A percentile compares a stretch with the other conserved stretches of the same genome.
Conservation (phyloP, 2,888 invertebrate genomes). For the Pammene fasciana region DNA sequence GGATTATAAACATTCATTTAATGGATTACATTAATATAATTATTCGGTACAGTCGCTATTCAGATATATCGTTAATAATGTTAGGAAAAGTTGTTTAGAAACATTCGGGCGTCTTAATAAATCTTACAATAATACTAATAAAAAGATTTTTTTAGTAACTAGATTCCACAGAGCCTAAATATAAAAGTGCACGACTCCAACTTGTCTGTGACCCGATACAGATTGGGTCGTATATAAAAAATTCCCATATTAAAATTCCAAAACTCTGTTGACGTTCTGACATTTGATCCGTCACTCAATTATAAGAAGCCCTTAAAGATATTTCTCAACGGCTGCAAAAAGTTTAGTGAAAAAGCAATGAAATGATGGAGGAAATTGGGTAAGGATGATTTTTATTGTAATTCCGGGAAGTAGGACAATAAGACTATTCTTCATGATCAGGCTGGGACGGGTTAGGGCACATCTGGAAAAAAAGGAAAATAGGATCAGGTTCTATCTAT, state of each 20-base stretch:
- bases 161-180: not conserved
- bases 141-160: too few species aligned
- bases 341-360: conserved; percentile 5
- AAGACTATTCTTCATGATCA: conserved; percentile 12
- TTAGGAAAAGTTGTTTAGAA: too few species aligned
- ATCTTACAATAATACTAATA: too few species aligned
- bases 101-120: too few species aligned
- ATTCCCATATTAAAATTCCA: not conserved
- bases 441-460: not conserved
- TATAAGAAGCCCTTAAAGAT: not conserved
- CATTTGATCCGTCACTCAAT: conserved; percentile 1
- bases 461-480: conserved; percentile 14
- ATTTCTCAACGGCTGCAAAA: not conserved
- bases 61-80: too few species aligned
- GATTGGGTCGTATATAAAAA: conserved; percentile 10
- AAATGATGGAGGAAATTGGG: conserved; percentile 20
- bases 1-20: too few species aligned
- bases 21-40: too few species aligned
- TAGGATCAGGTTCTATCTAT: not conserved
- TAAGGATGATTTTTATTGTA: conserved; percentile 21
- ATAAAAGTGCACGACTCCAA: not conserved
- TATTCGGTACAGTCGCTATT: too few species aligned
- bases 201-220: not conserved
- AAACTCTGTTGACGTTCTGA: conserved; percentile 12
- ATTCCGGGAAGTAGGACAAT: conserved; percentile 5